phyloP scores from a whole-genome alignment of 2,113 vertebrate species.

The Artemisiospiza belli region DNA sequence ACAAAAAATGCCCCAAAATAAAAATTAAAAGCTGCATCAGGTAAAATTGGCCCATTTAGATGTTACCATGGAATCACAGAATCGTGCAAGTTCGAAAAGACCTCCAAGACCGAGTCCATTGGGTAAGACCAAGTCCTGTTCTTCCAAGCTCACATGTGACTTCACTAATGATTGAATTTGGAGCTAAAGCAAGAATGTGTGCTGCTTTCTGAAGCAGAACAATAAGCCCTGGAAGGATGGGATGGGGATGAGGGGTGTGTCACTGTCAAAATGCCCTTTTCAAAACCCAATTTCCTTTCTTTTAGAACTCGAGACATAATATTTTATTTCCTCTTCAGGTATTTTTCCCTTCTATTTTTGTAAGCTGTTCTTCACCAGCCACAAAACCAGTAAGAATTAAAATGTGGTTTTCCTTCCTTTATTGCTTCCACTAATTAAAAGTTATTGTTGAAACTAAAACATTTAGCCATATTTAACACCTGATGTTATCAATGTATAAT shows the following conservation, averaged over 20 bases:
- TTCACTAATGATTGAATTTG: background rate
- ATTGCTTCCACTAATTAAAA: background rate
- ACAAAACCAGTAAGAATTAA: background rate
- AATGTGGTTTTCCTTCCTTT: background rate
- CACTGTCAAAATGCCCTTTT: background rate
- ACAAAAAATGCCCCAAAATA: background rate
- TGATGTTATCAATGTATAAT: background rate
- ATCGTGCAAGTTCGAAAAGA: background rate
- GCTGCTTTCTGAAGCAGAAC: background rate
- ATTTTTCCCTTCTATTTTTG: background rate
- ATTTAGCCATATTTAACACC: background rate
- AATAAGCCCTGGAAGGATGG: background rate
- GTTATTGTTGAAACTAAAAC: background rate
- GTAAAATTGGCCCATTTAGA: background rate
- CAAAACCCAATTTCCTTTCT: background rate
- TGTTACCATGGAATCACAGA: background rate
- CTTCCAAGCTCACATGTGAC: fast-evolving
- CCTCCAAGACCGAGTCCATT: background rate
- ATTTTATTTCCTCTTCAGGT: background rate
- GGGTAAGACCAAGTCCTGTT: background rate
- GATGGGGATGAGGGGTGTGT: background rate
- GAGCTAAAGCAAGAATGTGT: background rate
- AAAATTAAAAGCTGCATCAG: background rate
- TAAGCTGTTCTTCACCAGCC: background rate
- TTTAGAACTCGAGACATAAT: background rate